These are phyloP conservation scores for Sternarchorhynchus goeldii DNA, from an alignment of 2,797 vertebrate genomes.

Conservation along the genomic window DNA sequence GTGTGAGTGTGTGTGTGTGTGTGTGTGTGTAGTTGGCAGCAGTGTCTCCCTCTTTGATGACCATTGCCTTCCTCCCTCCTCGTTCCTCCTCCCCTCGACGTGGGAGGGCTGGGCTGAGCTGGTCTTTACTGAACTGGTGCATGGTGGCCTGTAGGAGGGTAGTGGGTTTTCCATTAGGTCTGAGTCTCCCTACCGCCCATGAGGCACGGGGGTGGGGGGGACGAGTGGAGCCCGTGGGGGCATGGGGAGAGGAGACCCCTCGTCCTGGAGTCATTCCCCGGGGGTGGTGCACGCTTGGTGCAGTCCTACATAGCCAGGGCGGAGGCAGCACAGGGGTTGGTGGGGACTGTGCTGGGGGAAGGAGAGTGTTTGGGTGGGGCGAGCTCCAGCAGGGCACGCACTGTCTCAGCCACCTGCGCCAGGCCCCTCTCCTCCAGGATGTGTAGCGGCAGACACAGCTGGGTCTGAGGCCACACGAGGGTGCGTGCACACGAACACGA, in stretches of 20 bases:
- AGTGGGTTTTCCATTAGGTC: conserved; percentile 8
- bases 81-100: background rate
- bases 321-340: conserved; percentile 67
- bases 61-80: conserved; percentile 4
- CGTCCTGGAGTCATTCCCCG: background rate
- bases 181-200: conserved; percentile 1
- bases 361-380: conserved; percentile 83
- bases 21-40: background rate
- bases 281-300: conserved; percentile 1
- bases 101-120: conserved; percentile 6
- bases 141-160: conserved; percentile 15
- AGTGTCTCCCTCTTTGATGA: conserved; percentile 1
- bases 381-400: conserved; percentile 88
- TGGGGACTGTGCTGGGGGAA: conserved; percentile 70
- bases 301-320: conserved; percentile 70
- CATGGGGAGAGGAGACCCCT: background rate
- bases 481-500: background rate
- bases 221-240: conserved; percentile 2
- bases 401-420: conserved; percentile 90
- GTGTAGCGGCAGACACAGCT: conserved; percentile 96
- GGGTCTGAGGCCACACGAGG: conserved; percentile 73
- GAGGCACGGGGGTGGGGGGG: background rate
- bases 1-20: background rate
- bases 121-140: conserved; percentile 1
- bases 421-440: conserved; percentile 97